phyloP scores from a whole-genome alignment of 2,888 invertebrate species.

The Polia nebulosa region DNA sequence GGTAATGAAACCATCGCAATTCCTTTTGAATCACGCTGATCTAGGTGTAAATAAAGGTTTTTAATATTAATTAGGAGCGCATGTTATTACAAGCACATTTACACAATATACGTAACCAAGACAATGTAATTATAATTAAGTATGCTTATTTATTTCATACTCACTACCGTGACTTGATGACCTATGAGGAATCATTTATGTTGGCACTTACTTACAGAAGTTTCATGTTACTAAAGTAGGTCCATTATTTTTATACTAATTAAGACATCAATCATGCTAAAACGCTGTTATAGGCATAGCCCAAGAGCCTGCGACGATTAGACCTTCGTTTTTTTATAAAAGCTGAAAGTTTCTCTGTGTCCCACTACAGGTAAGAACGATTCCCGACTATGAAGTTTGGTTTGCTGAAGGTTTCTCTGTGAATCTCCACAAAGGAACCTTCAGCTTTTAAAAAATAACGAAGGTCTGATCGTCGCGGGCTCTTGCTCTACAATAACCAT shows the following conservation, averaged over 20 bases:
- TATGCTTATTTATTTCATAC: conserved; percentile 41
- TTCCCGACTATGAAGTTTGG: no score
- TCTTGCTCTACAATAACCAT: no score
- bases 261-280: background rate
- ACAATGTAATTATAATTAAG: conserved; percentile 29
- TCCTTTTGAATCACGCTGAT: background rate
- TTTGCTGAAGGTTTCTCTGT: no score
- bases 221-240: background rate
- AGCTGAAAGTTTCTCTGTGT: no score
- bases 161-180: conserved; percentile 35
- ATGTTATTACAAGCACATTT: conserved; percentile 30
- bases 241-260: background rate
- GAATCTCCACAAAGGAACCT: no score
- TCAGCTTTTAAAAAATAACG: no score
- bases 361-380: no score
- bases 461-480: no score
- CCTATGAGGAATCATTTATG: conserved; percentile 31
- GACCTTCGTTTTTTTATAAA: no score
- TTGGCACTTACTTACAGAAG: background rate
- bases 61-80: conserved; percentile 25
- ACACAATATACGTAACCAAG: conserved; percentile 25
- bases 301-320: no score
- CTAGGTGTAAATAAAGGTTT: background rate
- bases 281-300: background rate
- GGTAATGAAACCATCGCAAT: background rate